Percentiles rank a stretch among this genome's conserved stretches.
phyloP scores from a whole-genome alignment of 2,888 invertebrate species.

The Hedya salicella region DNA sequence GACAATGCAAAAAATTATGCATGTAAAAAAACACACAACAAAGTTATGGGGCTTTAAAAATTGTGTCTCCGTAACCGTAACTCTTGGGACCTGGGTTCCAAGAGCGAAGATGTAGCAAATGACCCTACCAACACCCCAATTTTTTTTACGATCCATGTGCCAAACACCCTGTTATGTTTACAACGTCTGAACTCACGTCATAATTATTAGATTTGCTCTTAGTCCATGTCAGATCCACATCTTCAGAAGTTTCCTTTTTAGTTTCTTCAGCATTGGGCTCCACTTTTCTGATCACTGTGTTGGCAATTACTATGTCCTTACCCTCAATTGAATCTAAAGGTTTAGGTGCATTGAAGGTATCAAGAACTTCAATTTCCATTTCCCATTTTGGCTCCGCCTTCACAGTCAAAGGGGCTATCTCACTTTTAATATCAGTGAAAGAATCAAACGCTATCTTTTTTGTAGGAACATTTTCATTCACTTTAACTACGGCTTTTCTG shows the following conservation, averaged over 20 bases:
- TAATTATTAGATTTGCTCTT: conserved; percentile 48
- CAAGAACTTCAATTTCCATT: conserved; percentile 71
- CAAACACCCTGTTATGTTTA: too few species aligned
- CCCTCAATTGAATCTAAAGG: conserved; percentile 66
- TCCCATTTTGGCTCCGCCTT: conserved; percentile 80
- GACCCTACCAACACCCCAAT: too few species aligned
- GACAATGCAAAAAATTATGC: too few species aligned
- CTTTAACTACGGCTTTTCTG: conserved; percentile 63
- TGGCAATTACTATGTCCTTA: conserved; percentile 76
- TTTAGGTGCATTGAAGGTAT: conserved; percentile 51
- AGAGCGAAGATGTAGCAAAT: too few species aligned
- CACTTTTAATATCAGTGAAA: conserved; percentile 79
- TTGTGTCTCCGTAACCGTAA: too few species aligned
- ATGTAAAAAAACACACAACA: too few species aligned
- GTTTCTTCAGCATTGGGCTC: conserved; percentile 59
- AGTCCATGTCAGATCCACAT: conserved; percentile 68
- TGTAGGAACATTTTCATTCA: conserved; percentile 62
- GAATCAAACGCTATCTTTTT: conserved; percentile 81
- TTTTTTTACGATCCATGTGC: too few species aligned
- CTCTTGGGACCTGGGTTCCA: too few species aligned
- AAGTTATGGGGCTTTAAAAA: too few species aligned
- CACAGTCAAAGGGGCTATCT: conserved; percentile 72
- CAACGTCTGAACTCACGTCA: conserved; percentile 11
- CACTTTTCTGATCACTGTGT: conserved; percentile 79
- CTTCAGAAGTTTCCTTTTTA: conserved; percentile 51